Conservation (phyloP, 2,113 vertebrate species). For the Tragelaphus imberbis region DNA sequence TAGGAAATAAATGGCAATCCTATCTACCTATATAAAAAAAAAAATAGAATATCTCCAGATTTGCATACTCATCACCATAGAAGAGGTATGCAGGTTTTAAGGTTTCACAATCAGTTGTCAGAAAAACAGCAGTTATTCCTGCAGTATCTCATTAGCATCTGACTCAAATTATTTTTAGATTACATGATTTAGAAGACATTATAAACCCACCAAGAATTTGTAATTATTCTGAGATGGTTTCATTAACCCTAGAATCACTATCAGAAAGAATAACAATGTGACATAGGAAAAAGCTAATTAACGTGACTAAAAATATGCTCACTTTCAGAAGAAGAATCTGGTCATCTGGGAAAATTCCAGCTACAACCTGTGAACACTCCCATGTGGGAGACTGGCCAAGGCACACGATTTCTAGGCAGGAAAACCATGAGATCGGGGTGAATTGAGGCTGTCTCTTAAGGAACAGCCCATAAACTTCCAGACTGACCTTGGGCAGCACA, state of each 20-base stretch:
- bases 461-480: not conserved
- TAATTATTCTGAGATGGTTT: conserved; percentile 1
- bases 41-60: conserved; percentile 64
- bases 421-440: not conserved
- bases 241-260: not conserved
- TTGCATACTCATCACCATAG: conserved; percentile 55
- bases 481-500: not conserved
- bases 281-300: not conserved
- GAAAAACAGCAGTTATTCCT: conserved; percentile 71
- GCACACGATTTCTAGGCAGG: conserved; percentile 1
- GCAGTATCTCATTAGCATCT: not conserved
- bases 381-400: not conserved
- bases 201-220: not conserved
- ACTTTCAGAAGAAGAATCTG: not conserved
- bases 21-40: conserved; percentile 71
- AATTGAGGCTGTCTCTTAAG: not conserved
- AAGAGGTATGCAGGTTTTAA: conserved; percentile 49
- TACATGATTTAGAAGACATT: not conserved
- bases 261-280: not conserved
- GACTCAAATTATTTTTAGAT: not conserved
- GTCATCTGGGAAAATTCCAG: not conserved
- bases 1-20: conserved; percentile 75
- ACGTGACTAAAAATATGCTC: not conserved
- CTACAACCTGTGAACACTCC: not conserved
- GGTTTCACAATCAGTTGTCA: conserved; percentile 70